Conservation (phyloP, 2,888 invertebrate species). For the Branchinecta sandiegonensis region DNA sequence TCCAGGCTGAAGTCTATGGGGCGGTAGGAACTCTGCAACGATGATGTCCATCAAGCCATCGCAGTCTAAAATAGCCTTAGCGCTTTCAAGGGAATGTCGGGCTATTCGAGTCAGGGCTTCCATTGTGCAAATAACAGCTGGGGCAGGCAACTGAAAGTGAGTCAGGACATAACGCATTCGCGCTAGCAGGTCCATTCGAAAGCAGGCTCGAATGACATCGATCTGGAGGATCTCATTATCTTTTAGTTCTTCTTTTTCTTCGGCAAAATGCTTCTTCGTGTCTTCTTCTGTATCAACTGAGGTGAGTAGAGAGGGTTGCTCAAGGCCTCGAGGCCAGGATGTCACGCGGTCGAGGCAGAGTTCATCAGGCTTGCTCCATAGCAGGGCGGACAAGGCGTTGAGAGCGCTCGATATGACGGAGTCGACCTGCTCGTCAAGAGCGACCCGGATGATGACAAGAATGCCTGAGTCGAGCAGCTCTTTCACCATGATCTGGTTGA, state of each 20-base stretch:
- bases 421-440: conserved; percentile 65
- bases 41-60: conserved; percentile 46
- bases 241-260: conserved; percentile 52
- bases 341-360: conserved; percentile 36
- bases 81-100: conserved; percentile 55
- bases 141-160: conserved; percentile 50
- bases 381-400: conserved; percentile 54
- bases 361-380: conserved; percentile 58
- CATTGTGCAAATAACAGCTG: conserved; percentile 55
- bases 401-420: conserved; percentile 59
- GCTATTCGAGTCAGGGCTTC: conserved; percentile 63
- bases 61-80: conserved; percentile 46
- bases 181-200: conserved; percentile 58
- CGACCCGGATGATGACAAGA: conserved; percentile 64
- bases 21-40: conserved; percentile 34
- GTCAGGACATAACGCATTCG: conserved; percentile 61
- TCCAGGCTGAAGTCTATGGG: conserved; percentile 26
- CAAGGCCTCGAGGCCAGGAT: conserved; percentile 33
- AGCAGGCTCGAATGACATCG: conserved; percentile 38
- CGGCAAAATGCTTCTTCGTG: conserved; percentile 34
- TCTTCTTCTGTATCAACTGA: conserved; percentile 31
- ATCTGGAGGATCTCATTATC: conserved; percentile 55
- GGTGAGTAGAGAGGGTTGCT: conserved; percentile 42
- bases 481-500: conserved; percentile 51
- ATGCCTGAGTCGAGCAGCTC: conserved; percentile 49